These are phyloP conservation scores for Enteromius paludinosus DNA, from an alignment of 2,797 vertebrate genomes.

Conservation along the genomic window DNA sequence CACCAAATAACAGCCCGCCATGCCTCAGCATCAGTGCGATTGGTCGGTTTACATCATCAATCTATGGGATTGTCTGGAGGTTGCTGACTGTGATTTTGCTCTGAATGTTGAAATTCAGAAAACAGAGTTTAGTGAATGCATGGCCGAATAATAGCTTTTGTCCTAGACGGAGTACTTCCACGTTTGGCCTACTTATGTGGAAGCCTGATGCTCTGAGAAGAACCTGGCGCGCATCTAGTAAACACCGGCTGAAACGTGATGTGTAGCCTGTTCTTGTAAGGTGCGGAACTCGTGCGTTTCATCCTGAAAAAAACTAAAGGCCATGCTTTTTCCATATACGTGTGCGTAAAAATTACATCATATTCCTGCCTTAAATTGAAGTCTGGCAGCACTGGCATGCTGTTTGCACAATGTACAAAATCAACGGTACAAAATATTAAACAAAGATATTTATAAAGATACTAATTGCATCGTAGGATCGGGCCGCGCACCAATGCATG, in stretches of 20 bases:
- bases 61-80: slow-evolving; percentile 94
- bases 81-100: slow-evolving; percentile 80
- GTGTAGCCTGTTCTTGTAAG: not conserved
- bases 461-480: not conserved
- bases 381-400: not conserved
- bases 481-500: not conserved
- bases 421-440: not conserved
- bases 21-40: slow-evolving; percentile 84
- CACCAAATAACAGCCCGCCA: slow-evolving; percentile 90
- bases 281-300: not conserved
- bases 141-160: slow-evolving; percentile 49
- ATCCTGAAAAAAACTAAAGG: not conserved
- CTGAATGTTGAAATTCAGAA: slow-evolving; percentile 54
- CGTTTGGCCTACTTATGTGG: slow-evolving; percentile 44
- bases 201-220: slow-evolving; percentile 28
- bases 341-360: too few species aligned
- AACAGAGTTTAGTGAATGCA: slow-evolving; percentile 57
- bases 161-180: slow-evolving; percentile 36
- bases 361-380: not conserved
- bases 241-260: slow-evolving; percentile 25
- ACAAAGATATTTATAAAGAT: not conserved
- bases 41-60: slow-evolving; percentile 94
- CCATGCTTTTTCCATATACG: not conserved
- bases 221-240: slow-evolving; percentile 24
- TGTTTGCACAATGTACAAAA: not conserved